These are phyloP conservation scores for Drosophila kanekoi DNA, from an alignment of 2,888 invertebrate genomes.

Conservation along the genomic window DNA sequence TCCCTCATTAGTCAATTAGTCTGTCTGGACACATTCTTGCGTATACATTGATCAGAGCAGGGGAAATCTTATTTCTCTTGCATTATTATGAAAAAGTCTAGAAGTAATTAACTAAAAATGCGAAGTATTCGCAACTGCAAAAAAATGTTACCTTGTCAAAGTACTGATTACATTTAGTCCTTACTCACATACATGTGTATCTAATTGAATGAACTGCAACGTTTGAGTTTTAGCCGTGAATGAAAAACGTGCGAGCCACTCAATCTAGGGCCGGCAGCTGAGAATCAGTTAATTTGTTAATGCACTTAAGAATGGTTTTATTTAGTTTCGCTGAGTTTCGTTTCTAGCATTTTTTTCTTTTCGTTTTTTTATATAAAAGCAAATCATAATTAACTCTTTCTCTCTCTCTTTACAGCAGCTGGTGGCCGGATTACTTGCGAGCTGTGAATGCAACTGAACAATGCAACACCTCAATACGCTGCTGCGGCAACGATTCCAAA, in stretches of 20 bases:
- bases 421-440: slow-evolving; percentile 36
- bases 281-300: slow-evolving; percentile 30
- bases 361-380: slow-evolving; percentile 4
- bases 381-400: slow-evolving; percentile 59
- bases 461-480: slow-evolving; percentile 73
- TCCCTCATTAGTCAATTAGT: too few relatives aligned
- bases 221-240: background rate
- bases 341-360: background rate
- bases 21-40: too few relatives aligned
- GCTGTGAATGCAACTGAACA: slow-evolving; percentile 51
- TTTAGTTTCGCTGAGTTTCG: background rate
- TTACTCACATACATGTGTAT: background rate
- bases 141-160: background rate
- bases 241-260: background rate
- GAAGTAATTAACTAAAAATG: too few relatives aligned
- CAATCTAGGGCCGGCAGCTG: background rate
- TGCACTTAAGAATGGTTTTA: slow-evolving; percentile 19
- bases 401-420: slow-evolving; percentile 25
- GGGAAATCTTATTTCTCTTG: too few relatives aligned
- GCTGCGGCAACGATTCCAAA: slow-evolving; percentile 53
- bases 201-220: background rate
- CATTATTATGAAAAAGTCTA: too few relatives aligned
- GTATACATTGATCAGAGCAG: too few relatives aligned
- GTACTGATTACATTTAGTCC: background rate
- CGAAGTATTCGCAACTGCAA: background rate